These are phyloP conservation scores for Lordiphosa andalusiaca DNA, from an alignment of 2,888 invertebrate genomes.

Conservation along the genomic window DNA sequence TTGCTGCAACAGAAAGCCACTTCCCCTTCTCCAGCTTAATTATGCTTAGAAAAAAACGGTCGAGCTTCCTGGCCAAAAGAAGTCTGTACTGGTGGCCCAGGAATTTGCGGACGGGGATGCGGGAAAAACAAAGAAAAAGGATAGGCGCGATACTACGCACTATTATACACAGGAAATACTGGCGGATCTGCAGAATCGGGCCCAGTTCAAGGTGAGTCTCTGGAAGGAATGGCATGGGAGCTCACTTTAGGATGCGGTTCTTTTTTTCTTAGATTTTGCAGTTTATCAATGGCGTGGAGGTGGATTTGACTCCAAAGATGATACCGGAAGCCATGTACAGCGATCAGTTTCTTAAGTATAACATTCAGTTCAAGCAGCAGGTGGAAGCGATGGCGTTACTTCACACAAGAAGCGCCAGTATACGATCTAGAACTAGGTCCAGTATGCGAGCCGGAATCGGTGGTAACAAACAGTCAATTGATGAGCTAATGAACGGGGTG, in stretches of 20 bases:
- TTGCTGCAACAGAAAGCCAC: no score
- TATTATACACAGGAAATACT: conserved; percentile 38
- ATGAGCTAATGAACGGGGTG: conserved; percentile 62
- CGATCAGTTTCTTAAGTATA: conserved; percentile 46
- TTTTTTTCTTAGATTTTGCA: conserved; percentile 44
- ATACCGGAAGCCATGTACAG: conserved; percentile 18
- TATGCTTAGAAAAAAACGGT: neutral
- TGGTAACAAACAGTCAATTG: conserved; percentile 64
- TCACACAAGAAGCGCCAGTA: neutral
- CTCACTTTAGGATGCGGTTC: no score
- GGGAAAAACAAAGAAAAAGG: conserved; percentile 2
- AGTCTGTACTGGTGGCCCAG: conserved; percentile 35
- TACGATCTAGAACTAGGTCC: conserved; percentile 34
- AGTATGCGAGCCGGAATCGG: conserved; percentile 47
- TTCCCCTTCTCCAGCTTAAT: no score
- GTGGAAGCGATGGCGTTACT: conserved; percentile 9
- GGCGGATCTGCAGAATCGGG: conserved; percentile 34
- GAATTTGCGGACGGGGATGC: neutral
- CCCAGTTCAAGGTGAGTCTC: conserved; percentile 44
- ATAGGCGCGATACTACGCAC: conserved; percentile 21
- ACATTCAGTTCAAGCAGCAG: conserved; percentile 25
- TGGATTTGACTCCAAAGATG: conserved; percentile 68
- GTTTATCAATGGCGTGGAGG: conserved; percentile 24
- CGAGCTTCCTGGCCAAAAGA: conserved; percentile 25
- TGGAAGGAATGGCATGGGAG: neutral